Evolutionary conservation across 2,888 invertebrate species (phyloP), one percentile per base, ranked within the genome.

Genomic region (Cataglyphis rosenhaueri): DNA sequence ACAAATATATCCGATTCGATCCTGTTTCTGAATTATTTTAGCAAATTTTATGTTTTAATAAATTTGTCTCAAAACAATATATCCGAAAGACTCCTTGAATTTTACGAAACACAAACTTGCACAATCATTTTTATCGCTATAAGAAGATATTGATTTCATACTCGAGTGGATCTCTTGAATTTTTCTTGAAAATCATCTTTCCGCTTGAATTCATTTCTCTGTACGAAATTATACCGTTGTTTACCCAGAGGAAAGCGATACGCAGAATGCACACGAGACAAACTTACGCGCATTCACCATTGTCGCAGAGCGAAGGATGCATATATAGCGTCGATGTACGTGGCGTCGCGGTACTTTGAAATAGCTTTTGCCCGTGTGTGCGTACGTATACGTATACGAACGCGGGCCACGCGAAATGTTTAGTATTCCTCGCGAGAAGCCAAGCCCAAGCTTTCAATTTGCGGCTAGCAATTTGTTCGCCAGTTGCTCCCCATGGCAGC

Each of bases 371-470:
- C 18, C 44, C 55, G 3, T 65, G 74, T 59, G 48, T 38, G 70
- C 18, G 71, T 71, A 71, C 6, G 71, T 81, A 71, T 85, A 81
- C 61, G 61, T 76, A 70, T 81, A 84, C 84, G 52, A 81, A 59
- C 75, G 35, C 71, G 82, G 85, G 73, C 82, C 73, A 62, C 25
- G 83, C 86, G 78, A 90, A 87, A 88, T 88, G 91, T 91, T 93
- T 92, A 92, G 93, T 93, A 93, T 93, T 93, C 93, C 89, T 89
- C 84, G 86, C 87, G 88, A 88, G 85, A 82, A 88, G 76, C 61
- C 76, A 85, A 73, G 84, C 88, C 83, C 85, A 89, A 89, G 92
- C 93, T 93, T 93, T 92, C 92, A 93, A 93, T 93, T 93, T 93
- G 92, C 90, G 91, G 91, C 89, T 86, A 85, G 91, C 91, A 91